Evolutionary conservation across 2,113 vertebrate species (phyloP), one percentile per base, ranked within the genome.

Genomic region (Elephas maximus): DNA sequence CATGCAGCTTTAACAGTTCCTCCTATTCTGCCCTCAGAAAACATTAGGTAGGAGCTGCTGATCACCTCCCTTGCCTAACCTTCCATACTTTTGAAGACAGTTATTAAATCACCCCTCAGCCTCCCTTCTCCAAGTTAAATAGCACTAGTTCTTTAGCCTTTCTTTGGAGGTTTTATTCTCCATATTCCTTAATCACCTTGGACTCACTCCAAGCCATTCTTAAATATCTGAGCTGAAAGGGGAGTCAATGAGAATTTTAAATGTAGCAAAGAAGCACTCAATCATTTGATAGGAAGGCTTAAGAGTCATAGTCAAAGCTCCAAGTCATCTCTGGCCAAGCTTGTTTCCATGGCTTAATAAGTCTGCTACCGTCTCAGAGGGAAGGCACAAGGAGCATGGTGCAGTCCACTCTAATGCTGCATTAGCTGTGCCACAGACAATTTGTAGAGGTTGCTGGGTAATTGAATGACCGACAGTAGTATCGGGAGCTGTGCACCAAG

Each of bases 401-500:
- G 5, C 0, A 0, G 26, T 71, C 30, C n/a, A 37, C 53, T 18
- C 76, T 76, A 62, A 91, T 0, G 1, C 85, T 0, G 0, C 23
- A n/a, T 79, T 92, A 57, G 60, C 24, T 23, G 57, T 0, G 14
- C 89, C 60, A 51, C 73, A 74, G 65, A 88, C 83, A 76, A 41
- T 96, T 37, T 83, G 88, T 80, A 30, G 91, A 94, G 93, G 93
- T 76, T 95, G 90, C 96, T 89, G 78, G 92, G 96, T 94, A 97
- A 96, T 78, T 97, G 96, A 97, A 97, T 77, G 88, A 93, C 97
- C 82, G 2, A 95, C 91, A 95, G 91, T 85, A 92, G 67, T 92
- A 92, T 97, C 88, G 26, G 63, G 81, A 90, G 96, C 98, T 98
- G 97, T 92, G 95, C 69, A 79, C 95, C 92, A 88, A 96, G 98